These are phyloP conservation scores for Rutpela maculata DNA, from an alignment of 2,888 invertebrate genomes.

Conservation along the genomic window DNA sequence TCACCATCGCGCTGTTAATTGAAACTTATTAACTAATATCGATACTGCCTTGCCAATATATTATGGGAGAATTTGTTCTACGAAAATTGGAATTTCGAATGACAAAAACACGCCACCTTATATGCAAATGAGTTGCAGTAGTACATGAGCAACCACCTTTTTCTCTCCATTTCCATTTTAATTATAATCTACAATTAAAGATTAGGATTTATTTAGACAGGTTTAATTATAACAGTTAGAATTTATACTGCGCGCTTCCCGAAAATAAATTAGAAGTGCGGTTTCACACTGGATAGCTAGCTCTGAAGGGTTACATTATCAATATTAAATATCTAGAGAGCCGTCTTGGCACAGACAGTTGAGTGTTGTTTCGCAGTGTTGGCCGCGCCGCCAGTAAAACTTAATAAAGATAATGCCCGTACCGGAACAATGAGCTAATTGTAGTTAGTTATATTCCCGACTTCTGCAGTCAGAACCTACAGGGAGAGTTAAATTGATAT, in stretches of 20 bases:
- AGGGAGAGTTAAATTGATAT: slow-evolving; percentile 21
- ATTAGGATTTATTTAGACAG: slow-evolving; percentile 57
- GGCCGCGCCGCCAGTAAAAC: slow-evolving; percentile 67
- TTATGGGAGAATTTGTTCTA: too few relatives aligned
- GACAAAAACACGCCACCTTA: neutral
- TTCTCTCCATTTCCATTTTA: slow-evolving; percentile 31
- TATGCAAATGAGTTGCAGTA: slow-evolving; percentile 32
- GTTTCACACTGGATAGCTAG: slow-evolving; percentile 63
- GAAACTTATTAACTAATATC: too few relatives aligned
- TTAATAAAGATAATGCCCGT: slow-evolving; percentile 72
- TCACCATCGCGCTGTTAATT: too few relatives aligned
- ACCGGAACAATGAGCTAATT: slow-evolving; percentile 72
- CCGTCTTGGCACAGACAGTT: slow-evolving; percentile 67
- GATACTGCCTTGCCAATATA: too few relatives aligned
- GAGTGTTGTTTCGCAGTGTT: slow-evolving; percentile 66
- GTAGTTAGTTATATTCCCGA: slow-evolving; percentile 67
- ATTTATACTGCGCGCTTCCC: slow-evolving; percentile 65
- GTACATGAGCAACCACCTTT: slow-evolving; percentile 26
- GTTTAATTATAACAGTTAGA: slow-evolving; percentile 65
- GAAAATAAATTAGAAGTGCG: slow-evolving; percentile 66
- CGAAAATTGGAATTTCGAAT: neutral
- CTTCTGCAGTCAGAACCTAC: slow-evolving; percentile 23
- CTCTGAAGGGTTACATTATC: slow-evolving; percentile 69
- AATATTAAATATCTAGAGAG: slow-evolving; percentile 69
- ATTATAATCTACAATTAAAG: slow-evolving; percentile 43